phyloP scores from a whole-genome alignment of 2,888 invertebrate genomes.

The Chrysodeixis includens region DNA sequence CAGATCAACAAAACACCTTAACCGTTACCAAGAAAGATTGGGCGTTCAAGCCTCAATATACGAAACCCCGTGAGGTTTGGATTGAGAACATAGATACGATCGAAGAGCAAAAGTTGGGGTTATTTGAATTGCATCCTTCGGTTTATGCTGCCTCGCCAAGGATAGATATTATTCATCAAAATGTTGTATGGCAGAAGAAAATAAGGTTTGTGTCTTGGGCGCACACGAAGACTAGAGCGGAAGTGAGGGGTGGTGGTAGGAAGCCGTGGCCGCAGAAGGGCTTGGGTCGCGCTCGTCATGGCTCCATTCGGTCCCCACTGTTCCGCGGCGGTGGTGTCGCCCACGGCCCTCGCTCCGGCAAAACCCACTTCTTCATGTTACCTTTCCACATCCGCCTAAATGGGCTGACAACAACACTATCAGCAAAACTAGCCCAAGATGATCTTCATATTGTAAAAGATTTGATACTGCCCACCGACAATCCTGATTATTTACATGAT shows the following conservation, averaged over 20 bases:
- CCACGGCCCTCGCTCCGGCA: constrained; percentile 97
- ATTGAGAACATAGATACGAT: constrained; percentile 94
- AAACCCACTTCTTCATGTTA: constrained; percentile 97
- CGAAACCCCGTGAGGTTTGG: constrained; percentile 94
- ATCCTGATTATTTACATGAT: constrained; percentile 93
- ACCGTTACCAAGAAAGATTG: constrained; percentile 81
- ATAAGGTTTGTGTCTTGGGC: constrained; percentile 95
- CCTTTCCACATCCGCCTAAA: constrained; percentile 93
- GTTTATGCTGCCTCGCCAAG: constrained; percentile 95
- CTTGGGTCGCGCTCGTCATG: constrained; percentile 96
- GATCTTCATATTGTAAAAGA: constrained; percentile 97
- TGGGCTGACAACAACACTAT: constrained; percentile 95
- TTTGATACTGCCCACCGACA: constrained; percentile 95
- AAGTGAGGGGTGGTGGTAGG: constrained; percentile 95
- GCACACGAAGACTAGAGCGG: constrained; percentile 93
- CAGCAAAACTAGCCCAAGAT: constrained; percentile 98
- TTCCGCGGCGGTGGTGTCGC: constrained; percentile 95
- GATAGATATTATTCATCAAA: constrained; percentile 95
- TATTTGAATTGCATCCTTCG: constrained; percentile 96
- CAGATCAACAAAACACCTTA: constrained; percentile 63
- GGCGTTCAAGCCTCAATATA: constrained; percentile 87
- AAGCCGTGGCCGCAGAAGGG: constrained; percentile 99
- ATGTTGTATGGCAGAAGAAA: constrained; percentile 95
- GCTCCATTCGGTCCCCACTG: constrained; percentile 96
- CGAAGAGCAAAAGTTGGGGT: constrained; percentile 93